Evolutionary conservation across 2,113 vertebrate genomes (phyloP).

Genomic region (Candoia aspera): DNA sequence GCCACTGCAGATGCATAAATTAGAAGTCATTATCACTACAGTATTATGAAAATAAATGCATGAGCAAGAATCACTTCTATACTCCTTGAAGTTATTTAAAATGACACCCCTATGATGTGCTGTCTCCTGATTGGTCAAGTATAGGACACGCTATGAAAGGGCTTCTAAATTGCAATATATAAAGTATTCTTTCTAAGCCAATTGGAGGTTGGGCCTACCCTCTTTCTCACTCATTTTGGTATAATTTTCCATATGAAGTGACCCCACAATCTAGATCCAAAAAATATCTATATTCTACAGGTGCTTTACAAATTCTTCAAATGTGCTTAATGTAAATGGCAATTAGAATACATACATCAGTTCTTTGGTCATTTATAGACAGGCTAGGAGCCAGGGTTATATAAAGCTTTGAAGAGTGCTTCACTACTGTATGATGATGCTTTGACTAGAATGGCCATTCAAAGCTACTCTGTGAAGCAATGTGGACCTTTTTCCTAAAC

Average conservation of each 20-base stretch:
- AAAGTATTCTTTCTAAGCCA: not conserved
- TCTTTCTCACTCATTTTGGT: too few relatives aligned
- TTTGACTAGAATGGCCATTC: too few relatives aligned
- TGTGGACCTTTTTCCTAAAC: too few relatives aligned
- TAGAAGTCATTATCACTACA: not conserved
- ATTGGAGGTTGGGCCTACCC: not conserved
- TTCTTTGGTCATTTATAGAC: not conserved
- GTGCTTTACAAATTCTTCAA: not conserved
- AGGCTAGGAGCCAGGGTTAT: not conserved
- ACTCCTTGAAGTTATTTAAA: not conserved
- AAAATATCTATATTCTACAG: not conserved
- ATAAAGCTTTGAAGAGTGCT: too few relatives aligned
- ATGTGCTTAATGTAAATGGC: not conserved
- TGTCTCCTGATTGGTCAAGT: not conserved
- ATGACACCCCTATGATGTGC: not conserved
- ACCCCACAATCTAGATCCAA: not conserved
- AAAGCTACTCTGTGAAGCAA: too few relatives aligned
- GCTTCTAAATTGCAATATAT: not conserved
- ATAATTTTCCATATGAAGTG: too few relatives aligned
- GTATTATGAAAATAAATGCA: not conserved
- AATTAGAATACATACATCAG: not conserved
- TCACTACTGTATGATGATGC: too few relatives aligned
- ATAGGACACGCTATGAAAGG: not conserved
- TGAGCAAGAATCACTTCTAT: not conserved
- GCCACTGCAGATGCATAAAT: not conserved